Evolutionary conservation across 2,797 vertebrate genomes (phyloP), one percentile per base, ranked within the genome.

Genomic region (Pipistrellus kuhlii): DNA sequence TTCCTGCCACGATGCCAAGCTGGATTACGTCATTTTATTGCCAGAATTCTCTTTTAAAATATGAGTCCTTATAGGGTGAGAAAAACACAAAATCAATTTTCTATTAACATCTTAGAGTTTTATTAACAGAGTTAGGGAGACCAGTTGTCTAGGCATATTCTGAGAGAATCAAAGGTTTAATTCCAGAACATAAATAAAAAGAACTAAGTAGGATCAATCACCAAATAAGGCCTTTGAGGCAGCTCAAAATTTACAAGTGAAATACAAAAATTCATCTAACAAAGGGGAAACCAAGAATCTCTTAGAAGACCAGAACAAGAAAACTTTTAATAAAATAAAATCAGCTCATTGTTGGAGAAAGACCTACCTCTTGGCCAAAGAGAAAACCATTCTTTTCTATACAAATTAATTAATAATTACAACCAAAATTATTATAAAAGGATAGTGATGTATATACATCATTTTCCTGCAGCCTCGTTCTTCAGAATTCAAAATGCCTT

Each of bases 1-100:
- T 89, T 88, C 94, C 38, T 94, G 81, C 72, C 21, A 38, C 0
- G 0, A 71, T 94, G 92, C 85, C 96, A 97, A 62, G 11, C 32
- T 62, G 87, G 73, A 93, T 95, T 90, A 95, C 90, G 41, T 88
- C 83, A 96, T 92, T 92, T 95, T 80, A 88, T 57, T 3, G 1
- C 88, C 96, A 94, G 90, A 95, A 90, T 95, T 92, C 81, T 93
- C 77, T 75, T 95, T 69, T 75, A 82, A 95, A 95, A 85, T 64
- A 35, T 85, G 69, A 55, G 71, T 80, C 66, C 75, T 91, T 69
- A 77, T 25, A 78, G 25, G n/a, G 53, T 95, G 62, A 90, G 78
- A 91, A 84, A 87, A 95, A 94, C 32, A 86, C 53, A 73, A 88
- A 85, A 86, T 78, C 83, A 85, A 73, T 84, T 68, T 83, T 73